A percentile compares a stretch with the other conserved stretches of the same genome.
Conservation (phyloP, 2,888 invertebrate species). For the Drosophila prolongata region DNA sequence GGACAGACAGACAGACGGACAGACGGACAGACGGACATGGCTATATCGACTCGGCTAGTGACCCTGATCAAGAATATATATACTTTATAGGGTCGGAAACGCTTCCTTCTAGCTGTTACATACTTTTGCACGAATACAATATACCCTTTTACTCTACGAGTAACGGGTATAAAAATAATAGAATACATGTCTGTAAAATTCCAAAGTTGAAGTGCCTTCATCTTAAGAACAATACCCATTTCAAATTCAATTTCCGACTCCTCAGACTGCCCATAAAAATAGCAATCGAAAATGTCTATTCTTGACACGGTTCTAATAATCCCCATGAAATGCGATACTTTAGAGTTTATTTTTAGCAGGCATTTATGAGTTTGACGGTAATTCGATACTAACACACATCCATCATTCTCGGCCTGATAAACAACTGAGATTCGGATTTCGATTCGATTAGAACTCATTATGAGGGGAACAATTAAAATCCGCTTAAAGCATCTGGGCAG, state of each 20-base stretch:
- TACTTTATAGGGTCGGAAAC: too few relatives aligned
- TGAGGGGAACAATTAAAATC: constrained; percentile 68
- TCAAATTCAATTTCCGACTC: constrained; percentile 20
- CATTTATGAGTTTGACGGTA: constrained; percentile 29
- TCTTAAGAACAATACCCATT: background rate
- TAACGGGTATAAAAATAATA: too few relatives aligned
- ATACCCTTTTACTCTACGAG: too few relatives aligned
- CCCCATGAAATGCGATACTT: constrained; percentile 31
- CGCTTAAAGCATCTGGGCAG: constrained; percentile 61
- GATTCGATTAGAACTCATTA: constrained; percentile 68
- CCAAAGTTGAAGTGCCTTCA: constrained; percentile 5
- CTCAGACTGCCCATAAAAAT: constrained; percentile 4
- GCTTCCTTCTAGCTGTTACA: too few relatives aligned
- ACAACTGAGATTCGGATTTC: constrained; percentile 19
- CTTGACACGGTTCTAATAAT: constrained; percentile 28
- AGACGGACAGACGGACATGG: too few relatives aligned
- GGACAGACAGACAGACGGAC: too few relatives aligned
- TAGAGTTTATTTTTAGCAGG: constrained; percentile 23
- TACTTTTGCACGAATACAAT: too few relatives aligned
- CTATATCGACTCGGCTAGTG: too few relatives aligned
- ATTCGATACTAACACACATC: constrained; percentile 33
- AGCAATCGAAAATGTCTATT: constrained; percentile 29
- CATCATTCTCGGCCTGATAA: constrained; percentile 39
- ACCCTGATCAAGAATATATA: too few relatives aligned
- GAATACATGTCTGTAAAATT: background rate